A percentile compares a stretch with the other conserved stretches of the same genome.
Conservation (phyloP, 2,797 vertebrate genomes). For the Mustela erminea region DNA sequence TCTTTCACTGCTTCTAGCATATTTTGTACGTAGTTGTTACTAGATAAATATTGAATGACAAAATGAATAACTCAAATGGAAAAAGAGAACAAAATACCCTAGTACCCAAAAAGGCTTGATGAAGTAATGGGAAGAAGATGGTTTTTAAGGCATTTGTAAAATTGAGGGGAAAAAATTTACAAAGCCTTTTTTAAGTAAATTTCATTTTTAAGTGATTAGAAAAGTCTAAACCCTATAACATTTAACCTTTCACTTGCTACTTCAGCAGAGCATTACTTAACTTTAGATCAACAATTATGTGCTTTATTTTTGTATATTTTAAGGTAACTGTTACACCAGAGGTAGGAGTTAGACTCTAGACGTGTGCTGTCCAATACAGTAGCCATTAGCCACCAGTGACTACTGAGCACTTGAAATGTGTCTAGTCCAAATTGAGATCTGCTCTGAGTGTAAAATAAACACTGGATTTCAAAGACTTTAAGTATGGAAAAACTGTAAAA, state of each 20-base stretch:
- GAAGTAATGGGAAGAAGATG: conserved; percentile 16
- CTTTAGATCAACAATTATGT: not conserved
- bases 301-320: conserved; percentile 38
- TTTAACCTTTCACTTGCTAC: conserved; percentile 4
- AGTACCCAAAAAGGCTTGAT: not conserved
- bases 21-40: conserved; percentile 14
- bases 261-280: not conserved
- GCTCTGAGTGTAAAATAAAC: not conserved
- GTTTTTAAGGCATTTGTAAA: conserved; percentile 34
- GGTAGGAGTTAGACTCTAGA: not conserved
- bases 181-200: conserved; percentile 22
- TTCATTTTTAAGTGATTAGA: conserved; percentile 29
- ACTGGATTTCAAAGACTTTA: not conserved
- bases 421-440: conserved; percentile 12
- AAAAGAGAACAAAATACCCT: conserved; percentile 21
- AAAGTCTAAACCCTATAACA: not conserved
- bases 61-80: conserved; percentile 15
- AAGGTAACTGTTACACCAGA: conserved; percentile 30
- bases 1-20: not conserved
- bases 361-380: not conserved
- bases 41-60: conserved; percentile 6
- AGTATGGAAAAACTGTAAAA: conserved; percentile 7
- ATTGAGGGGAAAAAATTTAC: not conserved
- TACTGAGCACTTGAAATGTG: conserved; percentile 11
- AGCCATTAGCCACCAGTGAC: not conserved